phyloP scores from a whole-genome alignment of 2,113 vertebrate species.

The Tyto alba region DNA sequence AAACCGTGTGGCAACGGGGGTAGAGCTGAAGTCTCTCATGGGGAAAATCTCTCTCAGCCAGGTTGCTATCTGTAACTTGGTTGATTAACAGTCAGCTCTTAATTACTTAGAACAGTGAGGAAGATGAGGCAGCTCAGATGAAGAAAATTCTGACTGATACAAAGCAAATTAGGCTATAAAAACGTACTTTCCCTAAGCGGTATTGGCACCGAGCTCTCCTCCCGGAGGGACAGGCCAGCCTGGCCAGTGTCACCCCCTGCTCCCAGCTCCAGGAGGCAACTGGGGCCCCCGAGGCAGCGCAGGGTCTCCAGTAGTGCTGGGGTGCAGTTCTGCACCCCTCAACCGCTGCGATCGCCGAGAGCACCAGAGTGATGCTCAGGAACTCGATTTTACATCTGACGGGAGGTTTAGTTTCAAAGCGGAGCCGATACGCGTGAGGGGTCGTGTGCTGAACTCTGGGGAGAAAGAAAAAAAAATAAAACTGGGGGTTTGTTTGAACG shows the following conservation, averaged over 20 bases:
- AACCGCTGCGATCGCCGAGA: rapidly evolving
- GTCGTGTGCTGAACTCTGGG: neutral
- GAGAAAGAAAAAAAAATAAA: neutral
- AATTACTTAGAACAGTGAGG: neutral
- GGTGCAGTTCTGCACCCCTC: neutral
- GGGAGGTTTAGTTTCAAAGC: neutral
- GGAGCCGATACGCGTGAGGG: neutral
- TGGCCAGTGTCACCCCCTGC: neutral
- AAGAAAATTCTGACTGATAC: neutral
- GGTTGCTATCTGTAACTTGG: neutral
- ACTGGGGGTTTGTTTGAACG: no score
- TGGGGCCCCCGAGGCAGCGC: neutral
- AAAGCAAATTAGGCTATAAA: rapidly evolving
- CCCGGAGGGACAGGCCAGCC: neutral
- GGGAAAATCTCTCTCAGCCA: neutral
- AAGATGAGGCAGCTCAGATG: neutral
- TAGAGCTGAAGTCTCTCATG: rapidly evolving
- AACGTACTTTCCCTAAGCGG: neutral
- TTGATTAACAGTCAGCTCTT: neutral
- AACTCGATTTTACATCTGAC: neutral
- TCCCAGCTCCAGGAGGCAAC: neutral
- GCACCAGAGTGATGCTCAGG: no score
- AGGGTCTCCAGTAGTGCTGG: neutral
- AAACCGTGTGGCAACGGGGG: neutral
- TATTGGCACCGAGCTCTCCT: neutral